Conservation (phyloP, 2,888 invertebrate species). For the Hemaris fuciformis region DNA sequence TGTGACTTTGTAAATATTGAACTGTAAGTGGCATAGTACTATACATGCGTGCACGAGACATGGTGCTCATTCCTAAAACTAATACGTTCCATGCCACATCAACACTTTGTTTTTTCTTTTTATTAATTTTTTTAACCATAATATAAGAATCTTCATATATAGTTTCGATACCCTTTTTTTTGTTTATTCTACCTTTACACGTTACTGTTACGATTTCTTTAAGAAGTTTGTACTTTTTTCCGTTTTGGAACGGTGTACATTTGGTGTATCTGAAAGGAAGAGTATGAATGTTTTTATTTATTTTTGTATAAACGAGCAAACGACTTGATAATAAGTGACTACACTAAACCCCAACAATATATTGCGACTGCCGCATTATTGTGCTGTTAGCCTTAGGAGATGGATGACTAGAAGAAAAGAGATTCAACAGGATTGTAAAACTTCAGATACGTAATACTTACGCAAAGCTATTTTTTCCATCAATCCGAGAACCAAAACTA, state of each 20-base stretch:
- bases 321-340: too few relatives aligned
- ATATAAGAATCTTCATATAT: slow-evolving; percentile 35
- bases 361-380: too few relatives aligned
- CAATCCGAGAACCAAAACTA: slow-evolving; percentile 30
- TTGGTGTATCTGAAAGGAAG: slow-evolving; percentile 39
- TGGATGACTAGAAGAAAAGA: too few relatives aligned
- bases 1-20: slow-evolving; percentile 83
- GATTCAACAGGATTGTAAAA: neutral
- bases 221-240: slow-evolving; percentile 30
- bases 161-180: slow-evolving; percentile 19
- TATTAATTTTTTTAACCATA: slow-evolving; percentile 38
- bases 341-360: too few relatives aligned
- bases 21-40: slow-evolving; percentile 88
- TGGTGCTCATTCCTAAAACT: slow-evolving; percentile 91
- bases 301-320: too few relatives aligned
- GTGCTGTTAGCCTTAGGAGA: too few relatives aligned
- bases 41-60: slow-evolving; percentile 88
- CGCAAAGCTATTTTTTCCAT: neutral
- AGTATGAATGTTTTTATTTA: too few relatives aligned
- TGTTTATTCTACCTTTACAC: slow-evolving; percentile 29
- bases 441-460: neutral
- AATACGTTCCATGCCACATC: slow-evolving; percentile 78
- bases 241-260: slow-evolving; percentile 41
- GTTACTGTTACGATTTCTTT: slow-evolving; percentile 49
- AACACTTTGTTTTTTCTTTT: slow-evolving; percentile 2